These are phyloP conservation scores for Caenorhabditis sp. DNA, from an alignment of 2,888 invertebrate genomes.

Conservation along the genomic window DNA sequence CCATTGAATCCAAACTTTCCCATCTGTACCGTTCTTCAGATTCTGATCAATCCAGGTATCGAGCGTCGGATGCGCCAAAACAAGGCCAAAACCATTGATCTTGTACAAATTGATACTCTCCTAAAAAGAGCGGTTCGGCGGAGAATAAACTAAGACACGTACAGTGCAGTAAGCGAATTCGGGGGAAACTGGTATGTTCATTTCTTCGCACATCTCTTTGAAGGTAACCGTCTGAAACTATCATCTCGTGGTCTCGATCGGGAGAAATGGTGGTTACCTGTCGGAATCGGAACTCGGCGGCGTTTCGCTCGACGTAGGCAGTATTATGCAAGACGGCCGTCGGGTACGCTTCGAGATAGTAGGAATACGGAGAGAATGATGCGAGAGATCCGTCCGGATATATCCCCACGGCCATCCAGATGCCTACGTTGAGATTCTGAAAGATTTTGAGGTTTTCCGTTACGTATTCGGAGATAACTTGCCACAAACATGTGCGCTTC, in stretches of 20 bases:
- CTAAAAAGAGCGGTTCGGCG: neutral
- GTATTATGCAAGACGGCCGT: neutral
- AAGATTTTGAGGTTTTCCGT: too few relatives aligned
- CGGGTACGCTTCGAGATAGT: conserved; percentile 24
- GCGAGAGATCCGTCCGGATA: conserved; percentile 45
- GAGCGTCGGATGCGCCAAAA: conserved; percentile 10
- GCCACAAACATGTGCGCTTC: conserved; percentile 29
- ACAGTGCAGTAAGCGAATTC: neutral
- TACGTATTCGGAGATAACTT: neutral
- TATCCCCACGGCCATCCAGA: conserved; percentile 35
- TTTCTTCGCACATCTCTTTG: neutral
- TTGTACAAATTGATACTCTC: neutral
- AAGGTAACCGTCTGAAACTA: neutral
- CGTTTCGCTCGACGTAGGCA: neutral
- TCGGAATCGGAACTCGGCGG: neutral
- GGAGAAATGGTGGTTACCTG: neutral
- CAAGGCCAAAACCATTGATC: conserved; percentile 27
- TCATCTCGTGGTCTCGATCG: neutral
- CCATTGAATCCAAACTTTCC: conserved; percentile 12
- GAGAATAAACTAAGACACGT: neutral
- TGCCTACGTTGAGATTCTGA: conserved; percentile 14
- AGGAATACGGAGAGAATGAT: conserved; percentile 32
- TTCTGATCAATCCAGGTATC: neutral
- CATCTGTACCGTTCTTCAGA: neutral
- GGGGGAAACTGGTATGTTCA: neutral